These are phyloP conservation scores for Dipodomys spectabilis DNA, from an alignment of 2,113 vertebrate genomes.

Conservation along the genomic window DNA sequence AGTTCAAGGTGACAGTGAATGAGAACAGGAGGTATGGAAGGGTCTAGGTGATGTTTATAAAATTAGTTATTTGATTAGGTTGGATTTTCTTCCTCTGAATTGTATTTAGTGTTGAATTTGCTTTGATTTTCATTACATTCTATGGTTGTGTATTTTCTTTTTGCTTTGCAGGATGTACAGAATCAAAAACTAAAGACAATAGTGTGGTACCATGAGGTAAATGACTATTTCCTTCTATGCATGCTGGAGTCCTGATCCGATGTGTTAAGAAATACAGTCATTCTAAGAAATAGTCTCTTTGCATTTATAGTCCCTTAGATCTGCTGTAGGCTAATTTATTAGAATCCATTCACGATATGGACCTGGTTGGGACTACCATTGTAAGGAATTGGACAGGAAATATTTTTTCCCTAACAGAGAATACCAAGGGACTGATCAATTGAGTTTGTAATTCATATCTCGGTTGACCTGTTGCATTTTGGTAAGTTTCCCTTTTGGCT, in stretches of 20 bases:
- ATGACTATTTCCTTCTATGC: conserved; percentile 40
- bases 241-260: conserved; percentile 9
- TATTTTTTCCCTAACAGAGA: background rate
- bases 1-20: background rate
- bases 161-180: conserved; percentile 88
- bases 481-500: conserved; percentile 8
- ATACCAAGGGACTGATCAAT: background rate
- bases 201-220: conserved; percentile 92
- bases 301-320: background rate
- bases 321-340: conserved; percentile 16
- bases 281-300: background rate
- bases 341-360: background rate
- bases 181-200: conserved; percentile 92
- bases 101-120: background rate
- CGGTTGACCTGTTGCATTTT: background rate
- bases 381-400: background rate
- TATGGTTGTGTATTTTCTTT: conserved; percentile 55
- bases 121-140: conserved; percentile 38
- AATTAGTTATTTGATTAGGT: conserved; percentile 22
- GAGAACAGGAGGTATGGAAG: background rate
- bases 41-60: background rate
- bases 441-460: background rate
- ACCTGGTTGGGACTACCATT: background rate
- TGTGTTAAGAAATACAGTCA: background rate
- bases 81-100: conserved; percentile 39